Percentiles rank a stretch among this genome's conserved stretches.
Conservation (phyloP, 2,797 vertebrate genomes). For the Hemitrygon akajei region DNA sequence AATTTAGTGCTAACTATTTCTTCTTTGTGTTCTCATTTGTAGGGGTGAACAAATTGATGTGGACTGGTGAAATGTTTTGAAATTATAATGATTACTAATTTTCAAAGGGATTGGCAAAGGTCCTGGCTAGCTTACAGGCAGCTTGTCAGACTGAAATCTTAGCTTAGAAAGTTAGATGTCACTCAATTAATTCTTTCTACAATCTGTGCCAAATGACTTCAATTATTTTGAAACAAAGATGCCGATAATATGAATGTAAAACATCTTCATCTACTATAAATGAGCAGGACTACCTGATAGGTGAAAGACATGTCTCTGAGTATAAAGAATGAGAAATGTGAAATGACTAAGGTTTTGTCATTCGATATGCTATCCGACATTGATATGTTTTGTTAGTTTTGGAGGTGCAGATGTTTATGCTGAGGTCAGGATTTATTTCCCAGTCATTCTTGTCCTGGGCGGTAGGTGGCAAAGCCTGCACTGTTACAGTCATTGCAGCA, state of each 20-base stretch:
- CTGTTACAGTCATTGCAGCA: neutral
- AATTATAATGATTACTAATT: slow-evolving; percentile 34
- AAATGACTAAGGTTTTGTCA: neutral
- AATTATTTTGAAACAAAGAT: slow-evolving; percentile 10
- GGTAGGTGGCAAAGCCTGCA: too few relatives aligned
- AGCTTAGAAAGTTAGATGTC: neutral
- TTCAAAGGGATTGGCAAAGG: slow-evolving; percentile 1
- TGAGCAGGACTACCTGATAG: neutral
- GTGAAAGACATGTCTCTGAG: neutral
- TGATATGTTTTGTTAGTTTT: neutral
- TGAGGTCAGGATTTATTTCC: neutral
- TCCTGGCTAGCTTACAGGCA: neutral
- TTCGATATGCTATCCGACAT: neutral
- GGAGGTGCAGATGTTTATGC: neutral
- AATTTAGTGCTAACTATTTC: slow-evolving; percentile 28
- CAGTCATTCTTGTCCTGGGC: neutral
- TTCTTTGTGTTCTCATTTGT: slow-evolving; percentile 33
- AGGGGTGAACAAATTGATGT: slow-evolving; percentile 21
- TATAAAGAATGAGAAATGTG: neutral
- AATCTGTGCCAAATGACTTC: neutral
- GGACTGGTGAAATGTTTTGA: slow-evolving; percentile 31
- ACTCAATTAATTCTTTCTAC: slow-evolving; percentile 20
- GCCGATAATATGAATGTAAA: neutral
- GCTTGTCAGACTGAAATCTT: neutral
- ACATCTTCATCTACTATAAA: neutral